Base-by-base conservation (phyloP, 2,888 invertebrate species). In the Carterocephalus palaemon region DNA sequence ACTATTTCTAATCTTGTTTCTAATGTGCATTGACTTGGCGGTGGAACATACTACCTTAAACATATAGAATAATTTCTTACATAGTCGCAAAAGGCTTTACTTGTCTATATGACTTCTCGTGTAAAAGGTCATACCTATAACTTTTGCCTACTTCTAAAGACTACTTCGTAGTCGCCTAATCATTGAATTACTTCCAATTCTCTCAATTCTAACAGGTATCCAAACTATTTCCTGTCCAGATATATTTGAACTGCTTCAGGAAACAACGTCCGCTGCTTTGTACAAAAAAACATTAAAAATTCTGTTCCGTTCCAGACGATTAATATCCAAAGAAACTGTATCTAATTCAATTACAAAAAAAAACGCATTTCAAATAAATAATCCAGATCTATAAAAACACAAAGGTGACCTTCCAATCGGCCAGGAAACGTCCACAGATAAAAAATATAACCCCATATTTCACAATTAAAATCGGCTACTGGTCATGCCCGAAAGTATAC, bases 401-500 rank as follows among this genome's bases (percentile, higher is more conserved):
- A 77, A 82, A 77, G 64, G 70, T 79, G 72, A 84, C 77, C 82
- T 82, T 82, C 78, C 71, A 70, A 75, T 65, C 70, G 64, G 72
- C 65, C 75, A 73, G 77, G 79, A 80, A 78, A 73, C 64, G 67
- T 60, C 62, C 53, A 48, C 57, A 36, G 53, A 51, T 49, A 56
- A 68, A 71, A 74, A 74, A 61, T 54, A 57, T 67, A 70, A 75
- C 70, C 72, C 71, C 85, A 85, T 86, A 85, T 76, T 79, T 86
- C 84, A 86, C 85, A 86, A 86, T 86, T 84, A 85, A 79, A 82
- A 74, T 59, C 77, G 64, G 86, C 85, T 86, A 86, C 85, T 79
- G 85, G 85, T 81, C 81, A 86, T 81, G 83, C 69, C 75, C 77
- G 70, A 83, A 78, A 76, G 77, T 75, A 75, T 77, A 84, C 73